A percentile compares a stretch with the other conserved stretches of the same genome.
Evolutionary conservation across 23 tunicate species (phyloP).

Genomic region (Halocynthia roretzi): DNA sequence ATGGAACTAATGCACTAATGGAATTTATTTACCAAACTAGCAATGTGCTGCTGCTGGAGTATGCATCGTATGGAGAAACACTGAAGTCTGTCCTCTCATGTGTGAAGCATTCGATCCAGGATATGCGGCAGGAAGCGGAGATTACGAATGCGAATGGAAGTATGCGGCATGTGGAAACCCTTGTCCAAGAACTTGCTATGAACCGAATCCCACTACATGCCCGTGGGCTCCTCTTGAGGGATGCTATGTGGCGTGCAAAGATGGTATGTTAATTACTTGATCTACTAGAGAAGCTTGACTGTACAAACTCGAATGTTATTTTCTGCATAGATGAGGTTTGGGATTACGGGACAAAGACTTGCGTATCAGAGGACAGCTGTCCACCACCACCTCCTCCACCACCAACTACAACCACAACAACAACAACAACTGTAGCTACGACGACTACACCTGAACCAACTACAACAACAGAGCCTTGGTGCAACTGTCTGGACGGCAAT

Average conservation of each 20-base stretch:
- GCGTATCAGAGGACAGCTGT: conserved; percentile 46
- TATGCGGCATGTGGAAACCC: conserved; percentile 90
- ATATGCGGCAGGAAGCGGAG: conserved; percentile 44
- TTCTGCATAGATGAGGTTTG: conserved; percentile 64
- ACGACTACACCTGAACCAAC: conserved; percentile 8
- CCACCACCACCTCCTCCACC: conserved; percentile 48
- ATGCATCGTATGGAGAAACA: conserved; percentile 77
- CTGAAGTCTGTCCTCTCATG: conserved; percentile 94
- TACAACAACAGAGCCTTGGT: conserved; percentile 33
- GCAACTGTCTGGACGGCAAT: conserved; percentile 59
- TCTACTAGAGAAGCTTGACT: neutral
- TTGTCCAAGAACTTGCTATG: conserved; percentile 84
- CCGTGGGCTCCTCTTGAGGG: conserved; percentile 84
- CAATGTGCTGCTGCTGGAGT: conserved; percentile 70
- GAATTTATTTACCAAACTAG: conserved; percentile 19
- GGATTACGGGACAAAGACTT: conserved; percentile 56
- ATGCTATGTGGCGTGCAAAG: conserved; percentile 85
- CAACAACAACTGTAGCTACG: conserved; percentile 24
- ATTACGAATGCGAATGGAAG: conserved; percentile 77
- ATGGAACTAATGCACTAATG: neutral
- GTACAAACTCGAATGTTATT: neutral
- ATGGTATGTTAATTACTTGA: conserved; percentile 29
- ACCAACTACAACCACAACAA: conserved; percentile 49
- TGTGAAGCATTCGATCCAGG: conserved; percentile 92
- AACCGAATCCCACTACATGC: conserved; percentile 56